Evolutionary conservation across 1,140 invertebrate genomes (phyloP), one percentile per base, ranked within the genome.

Genomic region (Aphelinus certus): DNA sequence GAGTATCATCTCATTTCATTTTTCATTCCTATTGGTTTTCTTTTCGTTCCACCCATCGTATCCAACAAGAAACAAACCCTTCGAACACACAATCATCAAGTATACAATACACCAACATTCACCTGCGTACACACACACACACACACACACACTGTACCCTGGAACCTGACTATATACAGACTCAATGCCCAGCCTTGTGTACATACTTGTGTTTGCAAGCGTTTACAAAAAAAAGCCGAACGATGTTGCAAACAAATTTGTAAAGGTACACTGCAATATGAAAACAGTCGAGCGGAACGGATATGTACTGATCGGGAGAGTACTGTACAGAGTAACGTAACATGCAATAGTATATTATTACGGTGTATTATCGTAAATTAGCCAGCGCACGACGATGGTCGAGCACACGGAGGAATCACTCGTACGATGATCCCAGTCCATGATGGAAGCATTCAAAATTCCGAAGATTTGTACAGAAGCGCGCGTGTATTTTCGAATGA

Each of bases 151-250:
- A 26, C 26, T 26, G 26, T 26, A 26, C 26, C 26, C 26, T 26
- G 26, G 26, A 26, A 26, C 26, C 26, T 26, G 26, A 26, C 26
- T 26, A 26, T 26, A 26, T 26, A 26, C 26, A 26, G 0, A 26
- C 78, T 58, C 56, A 45, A 78, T 71, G 71, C 73, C 3, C 71
- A 73, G 58, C 53, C 67, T 76, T 64, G 49, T 74, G 67, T 69
- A 76, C 67, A 75, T 67, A 79, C 74, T 63, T 74, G 73, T 64
- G 71, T 69, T 65, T 58, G 46, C 68, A 56, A 42, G 53, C 26
- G 26, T 26, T 26, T 26, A 26, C 26, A 26, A 26, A 26, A 26
- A 26, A 80, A 84, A 82, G 81, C 86, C 83, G 82, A 85, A 86
- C 81, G 83, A 83, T 84, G 80, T 83, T 84, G 26, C 1, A 70